Conservation (phyloP, 2,888 invertebrate species). For the Agrotis ipsilon region DNA sequence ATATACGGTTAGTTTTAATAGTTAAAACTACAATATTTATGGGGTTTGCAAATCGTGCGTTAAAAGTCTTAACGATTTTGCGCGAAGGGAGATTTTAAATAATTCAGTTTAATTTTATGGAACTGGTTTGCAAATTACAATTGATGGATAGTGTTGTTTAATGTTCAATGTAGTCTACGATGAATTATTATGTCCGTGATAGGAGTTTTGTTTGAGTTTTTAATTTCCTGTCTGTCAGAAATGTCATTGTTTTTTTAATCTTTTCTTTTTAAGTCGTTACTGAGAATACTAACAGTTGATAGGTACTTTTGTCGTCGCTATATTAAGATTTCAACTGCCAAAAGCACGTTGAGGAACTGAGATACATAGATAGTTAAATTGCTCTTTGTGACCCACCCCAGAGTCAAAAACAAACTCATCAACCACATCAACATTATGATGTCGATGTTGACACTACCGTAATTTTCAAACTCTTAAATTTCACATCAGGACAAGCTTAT, state of each 20-base stretch:
- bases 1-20: constrained; percentile 64
- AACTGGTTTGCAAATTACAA: constrained; percentile 22
- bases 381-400: too few species aligned
- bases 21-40: constrained; percentile 55
- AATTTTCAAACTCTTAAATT: background rate
- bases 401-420: too few species aligned
- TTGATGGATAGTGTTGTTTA: background rate
- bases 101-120: constrained; percentile 43
- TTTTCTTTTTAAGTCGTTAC: too few species aligned
- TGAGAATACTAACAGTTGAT: too few species aligned
- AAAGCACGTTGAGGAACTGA: too few species aligned
- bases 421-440: too few species aligned
- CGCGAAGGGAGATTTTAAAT: constrained; percentile 41
- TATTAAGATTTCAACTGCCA: too few species aligned
- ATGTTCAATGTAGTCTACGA: background rate
- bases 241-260: background rate
- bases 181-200: background rate
- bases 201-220: background rate
- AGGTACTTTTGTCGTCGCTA: too few species aligned
- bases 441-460: too few species aligned
- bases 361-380: too few species aligned
- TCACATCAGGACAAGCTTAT: constrained; percentile 10
- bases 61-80: constrained; percentile 55
- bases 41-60: constrained; percentile 61
- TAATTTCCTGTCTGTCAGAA: background rate